A percentile compares a stretch with the other conserved stretches of the same genome.
phyloP scores from a whole-genome alignment of 2,888 invertebrate genomes.

The Hydriomena furcata region DNA sequence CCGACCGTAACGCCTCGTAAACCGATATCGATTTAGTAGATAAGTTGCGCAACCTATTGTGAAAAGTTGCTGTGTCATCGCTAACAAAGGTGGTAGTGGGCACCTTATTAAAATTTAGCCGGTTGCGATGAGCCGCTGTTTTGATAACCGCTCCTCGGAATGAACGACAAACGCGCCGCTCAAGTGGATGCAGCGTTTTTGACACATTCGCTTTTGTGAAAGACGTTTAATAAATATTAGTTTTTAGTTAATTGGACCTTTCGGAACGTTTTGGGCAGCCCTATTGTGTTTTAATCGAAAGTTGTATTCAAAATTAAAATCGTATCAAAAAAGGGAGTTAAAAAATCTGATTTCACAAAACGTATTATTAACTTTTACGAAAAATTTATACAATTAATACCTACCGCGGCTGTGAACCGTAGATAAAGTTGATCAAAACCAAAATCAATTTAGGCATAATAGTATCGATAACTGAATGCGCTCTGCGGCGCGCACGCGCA shows the following conservation, averaged over 20 bases:
- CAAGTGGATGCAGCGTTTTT: slow-evolving; percentile 60
- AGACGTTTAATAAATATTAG: slow-evolving; percentile 63
- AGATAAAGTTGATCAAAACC: slow-evolving; percentile 42
- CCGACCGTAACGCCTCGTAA: slow-evolving; percentile 80
- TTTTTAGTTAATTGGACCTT: slow-evolving; percentile 51
- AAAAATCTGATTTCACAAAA: background rate
- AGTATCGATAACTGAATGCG: slow-evolving; percentile 56
- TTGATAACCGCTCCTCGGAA: slow-evolving; percentile 74
- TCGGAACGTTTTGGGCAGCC: slow-evolving; percentile 28
- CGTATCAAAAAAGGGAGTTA: slow-evolving; percentile 23
- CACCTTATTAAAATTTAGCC: slow-evolving; percentile 82
- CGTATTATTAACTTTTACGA: too few relatives aligned
- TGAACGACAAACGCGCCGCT: slow-evolving; percentile 59
- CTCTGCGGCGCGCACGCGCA: slow-evolving; percentile 61
- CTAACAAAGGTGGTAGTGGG: slow-evolving; percentile 81
- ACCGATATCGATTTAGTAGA: slow-evolving; percentile 81
- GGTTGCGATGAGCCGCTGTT: slow-evolving; percentile 77
- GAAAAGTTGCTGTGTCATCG: slow-evolving; percentile 71
- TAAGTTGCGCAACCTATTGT: slow-evolving; percentile 82
- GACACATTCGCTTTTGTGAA: slow-evolving; percentile 61
- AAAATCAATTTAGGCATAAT: slow-evolving; percentile 66
- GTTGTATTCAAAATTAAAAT: slow-evolving; percentile 5
- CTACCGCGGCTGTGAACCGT: slow-evolving; percentile 9
- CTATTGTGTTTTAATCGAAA: slow-evolving; percentile 31
- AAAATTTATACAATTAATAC: too few relatives aligned